These are phyloP conservation scores for Neogale vison DNA, from an alignment of 2,113 vertebrate genomes.

Conservation along the genomic window DNA sequence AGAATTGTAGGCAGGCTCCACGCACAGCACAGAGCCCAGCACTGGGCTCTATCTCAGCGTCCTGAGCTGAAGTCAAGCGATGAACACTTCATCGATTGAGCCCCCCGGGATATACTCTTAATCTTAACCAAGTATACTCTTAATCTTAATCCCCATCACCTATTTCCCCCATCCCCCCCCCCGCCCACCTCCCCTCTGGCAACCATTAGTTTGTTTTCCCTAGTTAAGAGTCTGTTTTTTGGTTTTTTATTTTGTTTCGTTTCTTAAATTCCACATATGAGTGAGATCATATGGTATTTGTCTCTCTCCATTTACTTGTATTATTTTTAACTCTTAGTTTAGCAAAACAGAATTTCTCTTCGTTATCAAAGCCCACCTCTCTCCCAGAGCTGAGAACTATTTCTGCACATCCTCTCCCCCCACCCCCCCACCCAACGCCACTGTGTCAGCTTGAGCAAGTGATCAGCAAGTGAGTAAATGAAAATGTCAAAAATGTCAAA, in stretches of 20 bases:
- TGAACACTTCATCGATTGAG: not conserved
- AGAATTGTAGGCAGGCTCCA: not conserved
- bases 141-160: not conserved
- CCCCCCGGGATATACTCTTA: not conserved
- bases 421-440: too few relatives aligned
- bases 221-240: not conserved
- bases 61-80: not conserved
- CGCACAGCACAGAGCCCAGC: not conserved
- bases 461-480: not conserved
- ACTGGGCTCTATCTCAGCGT: not conserved
- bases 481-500: not conserved
- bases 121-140: not conserved
- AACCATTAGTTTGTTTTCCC: not conserved
- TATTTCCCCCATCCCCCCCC: not conserved
- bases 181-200: not conserved
- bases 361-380: not conserved
- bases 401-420: not conserved
- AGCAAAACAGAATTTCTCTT: slow-evolving; percentile 14
- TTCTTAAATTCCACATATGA: not conserved
- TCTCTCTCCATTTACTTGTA: not conserved
- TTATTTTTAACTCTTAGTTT: slow-evolving; percentile 26
- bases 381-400: not conserved
- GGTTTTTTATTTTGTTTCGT: not conserved
- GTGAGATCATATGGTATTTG: not conserved
- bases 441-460: not conserved